Evolutionary conservation across 2,888 invertebrate species (phyloP).

Genomic region (Harmothoe impar): DNA sequence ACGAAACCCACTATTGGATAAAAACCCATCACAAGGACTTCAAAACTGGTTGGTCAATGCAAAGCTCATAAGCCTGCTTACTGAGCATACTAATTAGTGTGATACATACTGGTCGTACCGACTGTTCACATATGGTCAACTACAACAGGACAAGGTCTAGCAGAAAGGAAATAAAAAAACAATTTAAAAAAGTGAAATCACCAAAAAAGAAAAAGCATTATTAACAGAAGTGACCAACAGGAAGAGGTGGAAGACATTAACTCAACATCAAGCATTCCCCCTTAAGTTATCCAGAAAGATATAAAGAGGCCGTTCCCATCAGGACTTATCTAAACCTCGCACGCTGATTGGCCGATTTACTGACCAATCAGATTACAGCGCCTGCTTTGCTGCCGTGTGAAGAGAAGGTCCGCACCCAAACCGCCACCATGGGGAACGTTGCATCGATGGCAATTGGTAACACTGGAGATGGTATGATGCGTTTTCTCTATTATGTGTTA

Average conservation of each 20-base stretch:
- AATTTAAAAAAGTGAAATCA: neutral
- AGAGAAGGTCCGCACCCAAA: neutral
- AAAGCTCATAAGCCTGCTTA: neutral
- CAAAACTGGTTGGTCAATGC: neutral
- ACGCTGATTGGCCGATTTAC: slow-evolving; percentile 12
- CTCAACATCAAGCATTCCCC: neutral
- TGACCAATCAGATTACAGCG: slow-evolving; percentile 15
- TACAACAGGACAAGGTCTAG: neutral
- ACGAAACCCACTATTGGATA: too few relatives aligned
- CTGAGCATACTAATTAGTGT: neutral
- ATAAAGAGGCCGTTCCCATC: neutral
- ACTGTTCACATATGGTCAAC: slow-evolving; percentile 40
- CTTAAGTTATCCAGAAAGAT: neutral
- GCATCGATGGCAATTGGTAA: slow-evolving; percentile 2
- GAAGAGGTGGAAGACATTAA: neutral
- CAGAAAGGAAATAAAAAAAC: neutral
- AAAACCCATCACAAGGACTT: slow-evolving; percentile 4
- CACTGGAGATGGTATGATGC: neutral
- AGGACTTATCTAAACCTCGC: neutral
- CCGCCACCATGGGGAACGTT: slow-evolving; percentile 28
- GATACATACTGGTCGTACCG: slow-evolving; percentile 25
- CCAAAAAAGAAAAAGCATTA: neutral
- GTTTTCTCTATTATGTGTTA: neutral
- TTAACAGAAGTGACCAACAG: neutral
- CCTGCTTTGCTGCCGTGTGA: neutral